These are phyloP conservation scores for Phengaris arion DNA, from an alignment of 2,888 invertebrate species.

Conservation along the genomic window DNA sequence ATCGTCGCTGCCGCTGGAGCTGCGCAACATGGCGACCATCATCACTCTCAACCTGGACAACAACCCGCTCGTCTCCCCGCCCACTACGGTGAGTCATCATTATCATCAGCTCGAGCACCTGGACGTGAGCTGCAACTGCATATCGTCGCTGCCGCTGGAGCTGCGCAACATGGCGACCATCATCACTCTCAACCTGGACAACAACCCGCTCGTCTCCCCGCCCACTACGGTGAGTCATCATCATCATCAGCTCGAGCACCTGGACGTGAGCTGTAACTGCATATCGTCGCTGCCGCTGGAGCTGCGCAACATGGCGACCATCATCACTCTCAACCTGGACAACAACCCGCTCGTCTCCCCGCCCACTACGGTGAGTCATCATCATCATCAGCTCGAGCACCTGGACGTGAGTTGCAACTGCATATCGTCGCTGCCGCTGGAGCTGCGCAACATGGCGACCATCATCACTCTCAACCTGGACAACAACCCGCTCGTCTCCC, in stretches of 20 bases:
- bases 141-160: constrained; percentile 92
- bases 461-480: constrained; percentile 90
- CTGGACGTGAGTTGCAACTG: constrained; percentile 95
- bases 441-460: constrained; percentile 80
- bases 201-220: constrained; percentile 95
- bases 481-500: constrained; percentile 89
- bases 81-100: constrained; percentile 87
- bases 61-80: constrained; percentile 95
- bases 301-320: constrained; percentile 77
- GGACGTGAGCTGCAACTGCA: constrained; percentile 94
- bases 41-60: constrained; percentile 90
- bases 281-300: constrained; percentile 93
- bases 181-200: constrained; percentile 89
- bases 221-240: constrained; percentile 89
- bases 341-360: constrained; percentile 96
- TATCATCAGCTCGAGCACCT: constrained; percentile 78
- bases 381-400: constrained; percentile 64
- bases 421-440: constrained; percentile 92
- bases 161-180: constrained; percentile 81
- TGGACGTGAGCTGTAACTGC: constrained; percentile 95
- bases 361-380: constrained; percentile 89
- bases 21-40: constrained; percentile 91
- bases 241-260: constrained; percentile 68
- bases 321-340: constrained; percentile 90
- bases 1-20: constrained; percentile 91